Evolutionary conservation across 2,113 vertebrate species (phyloP).

Genomic region (Acanthisitta chloris): DNA sequence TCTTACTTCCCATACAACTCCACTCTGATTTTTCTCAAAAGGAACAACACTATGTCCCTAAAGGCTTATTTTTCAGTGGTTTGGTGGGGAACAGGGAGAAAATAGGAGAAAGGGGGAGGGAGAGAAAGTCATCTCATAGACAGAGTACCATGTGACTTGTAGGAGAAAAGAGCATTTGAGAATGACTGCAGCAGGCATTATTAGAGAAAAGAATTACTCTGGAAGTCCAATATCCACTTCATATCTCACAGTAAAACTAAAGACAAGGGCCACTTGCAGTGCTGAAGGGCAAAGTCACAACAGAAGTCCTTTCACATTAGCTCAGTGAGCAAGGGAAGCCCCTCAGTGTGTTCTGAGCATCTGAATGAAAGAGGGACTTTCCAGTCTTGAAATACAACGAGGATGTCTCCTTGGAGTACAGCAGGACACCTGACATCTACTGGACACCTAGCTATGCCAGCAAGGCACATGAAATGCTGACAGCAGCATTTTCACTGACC

Average conservation of each 20-base stretch:
- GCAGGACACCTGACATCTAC: background rate
- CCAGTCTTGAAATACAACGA: background rate
- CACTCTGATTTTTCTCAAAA: background rate
- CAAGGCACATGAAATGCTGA: background rate
- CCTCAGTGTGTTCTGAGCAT: background rate
- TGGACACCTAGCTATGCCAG: background rate
- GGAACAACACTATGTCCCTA: rapidly evolving
- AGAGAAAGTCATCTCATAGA: background rate
- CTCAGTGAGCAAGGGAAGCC: background rate
- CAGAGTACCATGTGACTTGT: background rate
- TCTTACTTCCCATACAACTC: background rate
- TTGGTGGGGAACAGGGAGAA: background rate
- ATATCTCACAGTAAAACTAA: background rate
- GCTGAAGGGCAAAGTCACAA: background rate
- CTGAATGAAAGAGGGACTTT: background rate
- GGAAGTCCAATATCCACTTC: background rate
- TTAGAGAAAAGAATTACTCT: background rate
- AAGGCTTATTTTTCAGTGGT: background rate
- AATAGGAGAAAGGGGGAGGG: background rate
- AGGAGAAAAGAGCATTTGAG: background rate
- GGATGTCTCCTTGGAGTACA: background rate
- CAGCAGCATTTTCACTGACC: background rate
- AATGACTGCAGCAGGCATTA: background rate
- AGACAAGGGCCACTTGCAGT: background rate
- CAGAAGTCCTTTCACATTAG: background rate